Evolutionary conservation across 2,797 vertebrate genomes (phyloP).

Genomic region (Pantherophis vulpinus): DNA sequence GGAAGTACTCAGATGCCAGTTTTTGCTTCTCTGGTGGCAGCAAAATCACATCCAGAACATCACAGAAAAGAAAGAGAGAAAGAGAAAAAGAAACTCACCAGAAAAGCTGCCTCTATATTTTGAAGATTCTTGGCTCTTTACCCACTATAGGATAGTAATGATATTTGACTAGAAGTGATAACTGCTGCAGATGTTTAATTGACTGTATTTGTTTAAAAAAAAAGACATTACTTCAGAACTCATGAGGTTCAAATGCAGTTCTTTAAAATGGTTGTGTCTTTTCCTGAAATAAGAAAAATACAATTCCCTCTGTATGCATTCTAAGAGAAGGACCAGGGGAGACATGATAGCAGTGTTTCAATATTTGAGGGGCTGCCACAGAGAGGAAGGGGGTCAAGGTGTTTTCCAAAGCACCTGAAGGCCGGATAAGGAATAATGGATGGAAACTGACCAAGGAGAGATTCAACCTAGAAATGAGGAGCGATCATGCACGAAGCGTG

Average conservation of each 20-base stretch:
- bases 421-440: no score
- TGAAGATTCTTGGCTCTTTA: not conserved
- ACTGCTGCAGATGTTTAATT: not conserved
- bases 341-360: no score
- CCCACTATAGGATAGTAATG: not conserved
- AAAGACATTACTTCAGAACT: not conserved
- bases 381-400: no score
- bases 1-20: constrained; percentile 63
- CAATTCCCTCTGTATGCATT: not conserved
- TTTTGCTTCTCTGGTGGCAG: not conserved
- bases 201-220: not conserved
- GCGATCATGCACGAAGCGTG: no score
- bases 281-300: not conserved
- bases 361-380: no score
- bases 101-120: not conserved
- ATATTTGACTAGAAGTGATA: not conserved
- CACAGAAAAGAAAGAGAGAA: not conserved
- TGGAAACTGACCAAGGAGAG: no score
- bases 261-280: not conserved
- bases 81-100: not conserved
- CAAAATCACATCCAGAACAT: not conserved
- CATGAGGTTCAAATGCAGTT: not conserved
- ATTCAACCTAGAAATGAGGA: no score
- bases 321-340: not conserved
- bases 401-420: no score